Conservation (phyloP, 2,113 vertebrate genomes). For the Nothocercus nigrocapillus region DNA sequence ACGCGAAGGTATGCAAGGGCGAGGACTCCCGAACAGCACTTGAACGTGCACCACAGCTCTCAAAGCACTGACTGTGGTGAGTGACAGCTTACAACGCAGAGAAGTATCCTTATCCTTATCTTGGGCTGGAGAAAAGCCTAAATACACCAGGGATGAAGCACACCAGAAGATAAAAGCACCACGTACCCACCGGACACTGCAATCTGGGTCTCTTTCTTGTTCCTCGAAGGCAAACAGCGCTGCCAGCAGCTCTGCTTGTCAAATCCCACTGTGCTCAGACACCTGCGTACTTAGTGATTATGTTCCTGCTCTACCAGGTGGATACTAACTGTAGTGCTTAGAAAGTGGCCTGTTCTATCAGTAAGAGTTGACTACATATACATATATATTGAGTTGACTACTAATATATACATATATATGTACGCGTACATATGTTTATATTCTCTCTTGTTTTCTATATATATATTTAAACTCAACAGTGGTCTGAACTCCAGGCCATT, state of each 20-base stretch:
- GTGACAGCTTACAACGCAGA: background rate
- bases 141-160: background rate
- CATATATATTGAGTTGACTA: no score
- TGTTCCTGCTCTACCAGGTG: background rate
- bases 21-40: background rate
- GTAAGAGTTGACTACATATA: background rate
- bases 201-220: background rate
- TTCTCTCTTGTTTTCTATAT: no score
- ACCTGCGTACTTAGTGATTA: background rate
- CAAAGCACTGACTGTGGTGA: accelerated
- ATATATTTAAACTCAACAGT: background rate
- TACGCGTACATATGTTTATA: background rate
- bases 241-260: background rate
- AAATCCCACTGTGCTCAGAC: background rate
- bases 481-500: background rate
- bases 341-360: background rate
- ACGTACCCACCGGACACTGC: background rate
- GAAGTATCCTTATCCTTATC: background rate
- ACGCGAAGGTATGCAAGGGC: background rate
- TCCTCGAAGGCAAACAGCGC: background rate
- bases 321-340: background rate
- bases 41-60: background rate
- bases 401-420: no score
- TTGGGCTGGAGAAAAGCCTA: background rate
- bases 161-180: background rate